Evolutionary conservation across 2,888 invertebrate genomes (phyloP).

Genomic region (Sthenelais limicola): DNA sequence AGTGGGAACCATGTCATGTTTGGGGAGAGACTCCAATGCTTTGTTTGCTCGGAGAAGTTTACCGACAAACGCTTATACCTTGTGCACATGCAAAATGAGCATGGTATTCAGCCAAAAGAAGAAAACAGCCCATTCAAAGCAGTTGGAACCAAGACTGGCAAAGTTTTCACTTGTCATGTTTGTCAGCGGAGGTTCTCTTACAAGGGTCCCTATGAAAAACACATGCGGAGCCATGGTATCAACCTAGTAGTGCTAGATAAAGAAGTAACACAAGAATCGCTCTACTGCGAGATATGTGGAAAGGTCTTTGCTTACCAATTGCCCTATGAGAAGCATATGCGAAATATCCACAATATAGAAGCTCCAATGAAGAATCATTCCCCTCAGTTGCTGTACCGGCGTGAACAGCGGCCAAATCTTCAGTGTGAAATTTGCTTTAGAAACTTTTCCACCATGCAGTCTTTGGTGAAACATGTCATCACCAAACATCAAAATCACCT

Average conservation of each 20-base stretch:
- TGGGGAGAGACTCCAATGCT: constrained; percentile 24
- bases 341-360: constrained; percentile 27
- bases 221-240: constrained; percentile 32
- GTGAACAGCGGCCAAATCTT: constrained; percentile 1
- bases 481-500: constrained; percentile 24
- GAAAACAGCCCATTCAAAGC: constrained; percentile 36
- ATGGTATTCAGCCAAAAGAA: constrained; percentile 34
- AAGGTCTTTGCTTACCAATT: constrained; percentile 29
- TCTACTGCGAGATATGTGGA: constrained; percentile 30
- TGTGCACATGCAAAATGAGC: constrained; percentile 36
- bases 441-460: constrained; percentile 24
- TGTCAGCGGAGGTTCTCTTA: constrained; percentile 35
- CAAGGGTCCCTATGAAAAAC: constrained; percentile 36
- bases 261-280: constrained; percentile 28
- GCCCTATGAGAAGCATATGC: constrained; percentile 32
- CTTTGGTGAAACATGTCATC: constrained; percentile 26
- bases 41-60: constrained; percentile 27
- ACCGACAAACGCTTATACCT: constrained; percentile 26
- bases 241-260: constrained; percentile 30
- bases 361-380: constrained; percentile 10
- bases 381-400: constrained; percentile 9
- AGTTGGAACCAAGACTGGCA: constrained; percentile 34
- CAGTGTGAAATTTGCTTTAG: constrained; percentile 31
- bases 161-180: constrained; percentile 35
- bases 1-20: constrained; percentile 34